Base-by-base conservation (phyloP, 2,888 invertebrate species). In the Drosophila pseudotalamancana region DNA sequence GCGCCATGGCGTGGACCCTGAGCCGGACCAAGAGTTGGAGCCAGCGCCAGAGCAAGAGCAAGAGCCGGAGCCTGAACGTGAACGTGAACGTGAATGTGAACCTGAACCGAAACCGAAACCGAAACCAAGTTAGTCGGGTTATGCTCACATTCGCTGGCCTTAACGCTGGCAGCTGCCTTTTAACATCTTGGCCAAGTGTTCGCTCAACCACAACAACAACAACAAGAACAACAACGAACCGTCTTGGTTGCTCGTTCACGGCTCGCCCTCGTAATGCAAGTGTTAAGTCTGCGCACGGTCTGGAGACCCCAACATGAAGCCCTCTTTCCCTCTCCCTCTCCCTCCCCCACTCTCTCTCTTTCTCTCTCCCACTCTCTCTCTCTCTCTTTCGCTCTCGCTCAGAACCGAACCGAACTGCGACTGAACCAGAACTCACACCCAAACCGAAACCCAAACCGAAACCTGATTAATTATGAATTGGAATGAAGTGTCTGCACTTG, bases 391-490 rank as follows among this genome's bases (percentile, higher is more conserved):
- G 6, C 25, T 25, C 6, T 9, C 3, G 6, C 25, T 25, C 25
- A 8, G 16, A 23, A 16, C 19, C 12, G 6, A 45, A 14, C 16
- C 19, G 40, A 32, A 16, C 43, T 12, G 9, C n/a, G 12, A 34
- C 34, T 31, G 9, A 42, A 25, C 18, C 34, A 8, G 27, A 45
- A 34, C 12, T 50, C 14, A 12, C 35, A 29, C 42, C 14, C 25
- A 40, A 21, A 43, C 29, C 11, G 4, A 27, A 19, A 12, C 18
- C 37, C 46, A 25, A 23, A 40, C 42, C 14, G 31, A 29, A 29
- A 39, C 61, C 77, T 74, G 74, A 85, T 81, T 81, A 85, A 85
- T 82, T 81, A 81, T 84, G 82, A 81, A 82, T 71, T 81, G 74
- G 56, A 72, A 72, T 68, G 51, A 54, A 57, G 68, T 57, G 63